These are phyloP conservation scores for Erannis defoliaria DNA, from an alignment of 2,888 invertebrate genomes.

Conservation along the genomic window DNA sequence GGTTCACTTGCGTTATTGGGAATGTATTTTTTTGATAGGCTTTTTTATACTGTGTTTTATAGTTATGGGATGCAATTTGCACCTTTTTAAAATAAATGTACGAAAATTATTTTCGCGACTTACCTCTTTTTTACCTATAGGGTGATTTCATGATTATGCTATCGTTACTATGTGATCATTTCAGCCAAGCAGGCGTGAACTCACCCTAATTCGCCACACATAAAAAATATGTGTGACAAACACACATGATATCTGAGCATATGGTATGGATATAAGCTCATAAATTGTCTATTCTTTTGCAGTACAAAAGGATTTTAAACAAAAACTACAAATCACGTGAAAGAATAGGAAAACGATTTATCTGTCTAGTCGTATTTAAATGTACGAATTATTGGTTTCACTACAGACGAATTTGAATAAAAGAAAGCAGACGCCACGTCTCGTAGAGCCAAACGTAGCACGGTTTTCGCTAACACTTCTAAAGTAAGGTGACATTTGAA, in stretches of 20 bases:
- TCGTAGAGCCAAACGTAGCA: slow-evolving; percentile 38
- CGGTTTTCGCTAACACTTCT: slow-evolving; percentile 53
- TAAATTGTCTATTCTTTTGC: too few species aligned
- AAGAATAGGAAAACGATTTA: slow-evolving; percentile 49
- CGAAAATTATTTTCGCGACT: not conserved
- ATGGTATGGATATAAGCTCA: too few species aligned
- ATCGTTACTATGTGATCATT: not conserved
- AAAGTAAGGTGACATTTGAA: slow-evolving; percentile 44
- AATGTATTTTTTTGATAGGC: slow-evolving; percentile 36
- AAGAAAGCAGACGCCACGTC: slow-evolving; percentile 62
- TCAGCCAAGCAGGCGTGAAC: too few species aligned
- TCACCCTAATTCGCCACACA: too few species aligned
- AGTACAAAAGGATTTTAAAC: not conserved
- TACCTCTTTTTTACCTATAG: not conserved
- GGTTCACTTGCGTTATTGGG: slow-evolving; percentile 49
- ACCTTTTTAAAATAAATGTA: not conserved
- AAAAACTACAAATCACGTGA: slow-evolving; percentile 38
- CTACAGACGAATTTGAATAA: slow-evolving; percentile 64
- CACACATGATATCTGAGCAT: too few species aligned
- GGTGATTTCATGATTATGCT: too few species aligned
- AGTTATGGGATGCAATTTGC: not conserved
- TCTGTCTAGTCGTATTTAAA: slow-evolving; percentile 57
- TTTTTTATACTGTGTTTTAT: not conserved
- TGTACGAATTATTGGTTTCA: slow-evolving; percentile 60
- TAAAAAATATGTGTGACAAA: too few species aligned